A percentile compares a stretch with the other conserved stretches of the same genome.
These are phyloP conservation scores for Anadara kagoshimensis DNA, from an alignment of 1,140 invertebrate genomes.

Conservation along the genomic window DNA sequence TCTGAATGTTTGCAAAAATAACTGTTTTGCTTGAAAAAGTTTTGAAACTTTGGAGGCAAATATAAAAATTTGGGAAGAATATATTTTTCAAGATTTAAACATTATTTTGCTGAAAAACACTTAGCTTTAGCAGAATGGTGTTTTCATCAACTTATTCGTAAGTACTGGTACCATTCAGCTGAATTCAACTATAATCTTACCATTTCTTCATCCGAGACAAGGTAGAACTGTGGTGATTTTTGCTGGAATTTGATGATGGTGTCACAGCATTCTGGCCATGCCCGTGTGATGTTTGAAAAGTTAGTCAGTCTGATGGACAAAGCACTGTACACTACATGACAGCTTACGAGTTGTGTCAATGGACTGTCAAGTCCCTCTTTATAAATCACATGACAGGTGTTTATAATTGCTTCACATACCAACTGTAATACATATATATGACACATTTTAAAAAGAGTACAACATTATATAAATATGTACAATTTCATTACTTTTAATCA, in stretches of 20 bases:
- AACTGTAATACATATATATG: slow-evolving; percentile 5
- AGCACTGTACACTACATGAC: slow-evolving; percentile 31
- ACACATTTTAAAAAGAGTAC: neutral
- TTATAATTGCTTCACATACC: slow-evolving; percentile 8
- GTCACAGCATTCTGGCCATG: slow-evolving; percentile 37
- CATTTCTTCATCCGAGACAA: slow-evolving; percentile 43
- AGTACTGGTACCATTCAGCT: no score
- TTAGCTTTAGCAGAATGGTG: no score
- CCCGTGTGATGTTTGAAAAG: slow-evolving; percentile 32
- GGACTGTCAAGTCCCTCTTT: slow-evolving; percentile 4
- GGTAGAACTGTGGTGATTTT: slow-evolving; percentile 27
- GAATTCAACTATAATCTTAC: slow-evolving; percentile 22
- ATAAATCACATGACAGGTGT: neutral
- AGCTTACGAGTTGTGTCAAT: slow-evolving; percentile 18
- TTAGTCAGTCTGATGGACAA: slow-evolving; percentile 20
- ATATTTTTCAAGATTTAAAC: no score
- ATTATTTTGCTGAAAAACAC: no score
- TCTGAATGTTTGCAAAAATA: no score
- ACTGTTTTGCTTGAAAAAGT: no score
- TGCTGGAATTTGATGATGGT: slow-evolving; percentile 28
- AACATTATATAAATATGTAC: neutral
- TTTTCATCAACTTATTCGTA: no score
- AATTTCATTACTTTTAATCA: no score
- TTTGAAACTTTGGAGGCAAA: no score
- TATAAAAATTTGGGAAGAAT: no score